Percentiles rank a stretch among this genome's conserved stretches.
phyloP scores from a whole-genome alignment of 1,140 invertebrate species.

The Drosophila lowei region DNA sequence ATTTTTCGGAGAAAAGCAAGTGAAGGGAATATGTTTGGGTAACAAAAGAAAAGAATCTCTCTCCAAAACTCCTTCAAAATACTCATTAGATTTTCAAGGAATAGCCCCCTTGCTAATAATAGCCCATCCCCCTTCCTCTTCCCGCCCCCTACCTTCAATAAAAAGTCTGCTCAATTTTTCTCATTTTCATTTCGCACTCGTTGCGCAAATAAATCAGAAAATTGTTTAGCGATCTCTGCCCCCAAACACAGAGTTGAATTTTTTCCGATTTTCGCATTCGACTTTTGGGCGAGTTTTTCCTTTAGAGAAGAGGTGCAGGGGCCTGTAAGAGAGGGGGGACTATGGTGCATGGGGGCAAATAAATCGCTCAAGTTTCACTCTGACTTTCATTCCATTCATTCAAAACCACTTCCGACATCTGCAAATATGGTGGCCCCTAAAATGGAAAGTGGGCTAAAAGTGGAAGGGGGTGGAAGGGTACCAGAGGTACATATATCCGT shows the following conservation, averaged over 20 bases:
- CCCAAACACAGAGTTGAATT: constrained; percentile 3
- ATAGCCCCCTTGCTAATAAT: constrained; percentile 60
- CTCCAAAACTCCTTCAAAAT: constrained; percentile 26
- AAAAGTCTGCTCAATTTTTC: constrained; percentile 73
- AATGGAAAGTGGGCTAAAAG: too few species aligned
- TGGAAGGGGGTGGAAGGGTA: too few species aligned
- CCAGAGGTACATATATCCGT: too few species aligned
- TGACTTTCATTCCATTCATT: constrained; percentile 30
- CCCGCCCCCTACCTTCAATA: neutral
- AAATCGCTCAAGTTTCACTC: constrained; percentile 66
- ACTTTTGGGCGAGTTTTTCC: constrained; percentile 42
- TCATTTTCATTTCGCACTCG: constrained; percentile 60
- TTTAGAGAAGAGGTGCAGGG: neutral
- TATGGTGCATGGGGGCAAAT: constrained; percentile 45
- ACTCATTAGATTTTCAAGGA: constrained; percentile 65
- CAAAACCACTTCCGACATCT: constrained; percentile 38
- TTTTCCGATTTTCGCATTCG: constrained; percentile 46
- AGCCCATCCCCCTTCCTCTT: neutral
- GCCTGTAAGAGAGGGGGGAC: too few species aligned
- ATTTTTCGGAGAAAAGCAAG: constrained; percentile 14
- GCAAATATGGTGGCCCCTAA: constrained; percentile 46
- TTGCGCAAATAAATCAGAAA: constrained; percentile 75
- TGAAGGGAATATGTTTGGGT: too few species aligned
- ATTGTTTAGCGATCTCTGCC: constrained; percentile 59
- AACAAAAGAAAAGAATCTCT: constrained; percentile 32